These are phyloP conservation scores for Nicator chloris DNA, from an alignment of 2,113 vertebrate species.

Conservation along the genomic window DNA sequence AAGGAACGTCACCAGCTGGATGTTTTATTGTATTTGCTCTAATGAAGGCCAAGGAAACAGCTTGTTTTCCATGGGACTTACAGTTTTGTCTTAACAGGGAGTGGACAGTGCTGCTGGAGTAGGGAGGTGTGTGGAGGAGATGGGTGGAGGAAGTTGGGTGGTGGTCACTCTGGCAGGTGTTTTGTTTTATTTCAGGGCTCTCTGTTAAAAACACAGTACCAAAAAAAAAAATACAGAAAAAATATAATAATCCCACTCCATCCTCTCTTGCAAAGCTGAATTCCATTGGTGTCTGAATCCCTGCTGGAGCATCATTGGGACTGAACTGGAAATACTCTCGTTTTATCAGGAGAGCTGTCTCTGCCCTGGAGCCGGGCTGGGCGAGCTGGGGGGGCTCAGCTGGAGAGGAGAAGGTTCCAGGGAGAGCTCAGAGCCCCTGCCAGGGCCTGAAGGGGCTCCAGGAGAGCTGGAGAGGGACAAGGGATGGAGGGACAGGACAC, in stretches of 20 bases:
- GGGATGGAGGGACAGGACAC: background rate
- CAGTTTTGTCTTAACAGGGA: background rate
- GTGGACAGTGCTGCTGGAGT: background rate
- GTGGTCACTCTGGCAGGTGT: background rate
- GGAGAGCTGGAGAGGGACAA: background rate
- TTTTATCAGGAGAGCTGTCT: background rate
- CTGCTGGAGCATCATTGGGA: background rate
- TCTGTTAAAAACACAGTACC: background rate
- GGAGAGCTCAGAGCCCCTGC: background rate
- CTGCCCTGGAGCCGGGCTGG: background rate
- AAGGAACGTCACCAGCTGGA: background rate
- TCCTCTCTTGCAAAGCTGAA: background rate
- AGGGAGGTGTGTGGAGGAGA: background rate
- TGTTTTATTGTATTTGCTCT: slow-evolving; percentile 38
- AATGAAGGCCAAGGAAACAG: slow-evolving; percentile 22
- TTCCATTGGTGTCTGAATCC: background rate
- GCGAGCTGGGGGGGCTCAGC: rapidly evolving
- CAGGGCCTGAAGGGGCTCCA: background rate
- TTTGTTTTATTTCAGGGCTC: background rate
- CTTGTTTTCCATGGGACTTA: background rate
- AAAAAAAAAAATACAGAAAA: rapidly evolving
- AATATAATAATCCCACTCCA: background rate
- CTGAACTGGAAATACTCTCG: background rate
- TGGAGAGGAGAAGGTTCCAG: background rate
- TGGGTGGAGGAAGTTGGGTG: rapidly evolving